Evolutionary conservation across 2,113 vertebrate genomes (phyloP), one percentile per base, ranked within the genome.

Genomic region (Microtus pennsylvanicus): DNA sequence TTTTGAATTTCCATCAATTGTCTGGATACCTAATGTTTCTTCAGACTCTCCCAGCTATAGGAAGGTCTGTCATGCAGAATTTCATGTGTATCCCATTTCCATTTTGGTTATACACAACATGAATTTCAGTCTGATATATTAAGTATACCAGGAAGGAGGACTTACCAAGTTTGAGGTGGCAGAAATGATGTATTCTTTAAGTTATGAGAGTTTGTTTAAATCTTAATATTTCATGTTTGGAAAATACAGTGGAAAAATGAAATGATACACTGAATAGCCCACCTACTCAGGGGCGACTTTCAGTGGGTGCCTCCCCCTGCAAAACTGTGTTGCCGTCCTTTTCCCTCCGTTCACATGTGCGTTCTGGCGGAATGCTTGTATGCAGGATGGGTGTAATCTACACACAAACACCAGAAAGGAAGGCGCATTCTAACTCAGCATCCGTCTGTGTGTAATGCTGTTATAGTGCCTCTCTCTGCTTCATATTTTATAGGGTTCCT

Each of bases 401-500:
- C 45, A 80, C n/a, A 74, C 72, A 91, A 91, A 94, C n/a, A 52
- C 28, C 63, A 55, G 52, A 61, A 89, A 86, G 35, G 35, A 77
- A 85, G 65, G 89, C 65, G 11, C 24, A 26, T 55, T 91, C 95
- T 94, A 61, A 90, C 81, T 63, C 42, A 81, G 26, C 47, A 93
- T 94, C 17, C 42, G 3, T 22, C 12, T 83, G 38, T 38, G 65
- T 4, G 0, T 76, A 85, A 82, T 42, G 75, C 42, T 77, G 81
- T 50, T 70, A 12, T 0, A 90, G 17, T n/a, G 52, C n/a, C 30
- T 58, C 30, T 70, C 98, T 98, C 77, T 92, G 82, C 90, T 98
- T 97, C 95, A 95, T 97, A 97, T 98, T 98, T 98, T 98, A 97
- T 97, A 93, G 94, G 92, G 91, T 94, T 98, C 98, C 97, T 95